Evolutionary conservation across 1,140 invertebrate genomes (phyloP).

Genomic region (honey bee (Apis mellifera)): DNA sequence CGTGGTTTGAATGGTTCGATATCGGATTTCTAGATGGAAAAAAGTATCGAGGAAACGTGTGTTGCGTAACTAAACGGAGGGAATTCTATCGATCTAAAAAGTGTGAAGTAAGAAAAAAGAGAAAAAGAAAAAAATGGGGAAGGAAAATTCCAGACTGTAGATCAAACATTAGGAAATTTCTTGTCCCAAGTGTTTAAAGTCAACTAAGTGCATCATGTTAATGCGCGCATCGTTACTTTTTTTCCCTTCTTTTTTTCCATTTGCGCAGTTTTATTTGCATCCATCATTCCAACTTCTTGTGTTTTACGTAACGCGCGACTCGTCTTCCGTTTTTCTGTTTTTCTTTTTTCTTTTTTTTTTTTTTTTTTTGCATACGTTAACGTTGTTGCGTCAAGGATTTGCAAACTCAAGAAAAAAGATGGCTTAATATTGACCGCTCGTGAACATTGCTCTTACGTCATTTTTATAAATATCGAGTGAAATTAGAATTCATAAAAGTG

Average conservation of each 20-base stretch:
- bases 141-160: background rate
- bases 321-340: too few species aligned
- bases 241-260: background rate
- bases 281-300: background rate
- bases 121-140: background rate
- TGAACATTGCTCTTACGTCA: background rate
- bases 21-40: background rate
- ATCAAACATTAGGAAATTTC: background rate
- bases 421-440: background rate
- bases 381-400: background rate
- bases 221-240: background rate
- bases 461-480: background rate
- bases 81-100: background rate
- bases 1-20: background rate
- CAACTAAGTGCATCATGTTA: too few species aligned
- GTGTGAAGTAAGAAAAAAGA: background rate
- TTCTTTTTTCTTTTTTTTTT: background rate
- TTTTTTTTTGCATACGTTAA: background rate
- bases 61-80: slow-evolving; percentile 22
- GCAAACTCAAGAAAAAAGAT: background rate
- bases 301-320: background rate
- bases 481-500: too few species aligned
- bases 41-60: background rate
- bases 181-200: background rate
- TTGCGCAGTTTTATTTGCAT: slow-evolving; percentile 10